Percentiles rank a stretch among this genome's conserved stretches.
Conservation (phyloP, 1,140 invertebrate genomes). For the Polyergus mexicanus region DNA sequence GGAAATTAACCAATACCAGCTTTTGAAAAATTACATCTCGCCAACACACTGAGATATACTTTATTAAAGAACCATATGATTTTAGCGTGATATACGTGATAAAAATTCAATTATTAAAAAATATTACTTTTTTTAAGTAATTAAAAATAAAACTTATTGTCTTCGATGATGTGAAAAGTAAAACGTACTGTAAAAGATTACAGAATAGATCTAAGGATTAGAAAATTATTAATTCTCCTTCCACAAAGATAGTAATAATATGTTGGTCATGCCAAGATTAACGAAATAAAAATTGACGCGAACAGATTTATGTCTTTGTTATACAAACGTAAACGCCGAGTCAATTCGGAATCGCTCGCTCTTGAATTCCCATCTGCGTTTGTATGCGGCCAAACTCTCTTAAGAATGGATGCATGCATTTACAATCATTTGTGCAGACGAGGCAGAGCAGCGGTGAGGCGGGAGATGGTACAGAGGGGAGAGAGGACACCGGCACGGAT, state of each 20-base stretch:
- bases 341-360: not conserved
- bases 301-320: not conserved
- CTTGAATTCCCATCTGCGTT: no score
- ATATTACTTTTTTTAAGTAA: no score
- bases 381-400: not conserved
- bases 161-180: no score
- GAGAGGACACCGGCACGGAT: conserved; percentile 72
- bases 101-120: not conserved
- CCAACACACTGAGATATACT: not conserved
- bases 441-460: conserved; percentile 82
- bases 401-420: not conserved
- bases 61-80: not conserved
- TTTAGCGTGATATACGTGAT: no score
- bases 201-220: no score
- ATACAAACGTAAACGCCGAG: not conserved
- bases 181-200: no score
- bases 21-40: conserved; percentile 1
- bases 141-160: no score
- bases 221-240: no score
- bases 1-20: not conserved
- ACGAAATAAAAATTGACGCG: not conserved
- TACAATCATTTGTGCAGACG: conserved; percentile 79
- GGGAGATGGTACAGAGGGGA: conserved; percentile 77
- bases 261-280: not conserved
- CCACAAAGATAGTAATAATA: not conserved